phyloP scores from a whole-genome alignment of 2,888 invertebrate species.

The Hydrotaea cyrtoneurina region DNA sequence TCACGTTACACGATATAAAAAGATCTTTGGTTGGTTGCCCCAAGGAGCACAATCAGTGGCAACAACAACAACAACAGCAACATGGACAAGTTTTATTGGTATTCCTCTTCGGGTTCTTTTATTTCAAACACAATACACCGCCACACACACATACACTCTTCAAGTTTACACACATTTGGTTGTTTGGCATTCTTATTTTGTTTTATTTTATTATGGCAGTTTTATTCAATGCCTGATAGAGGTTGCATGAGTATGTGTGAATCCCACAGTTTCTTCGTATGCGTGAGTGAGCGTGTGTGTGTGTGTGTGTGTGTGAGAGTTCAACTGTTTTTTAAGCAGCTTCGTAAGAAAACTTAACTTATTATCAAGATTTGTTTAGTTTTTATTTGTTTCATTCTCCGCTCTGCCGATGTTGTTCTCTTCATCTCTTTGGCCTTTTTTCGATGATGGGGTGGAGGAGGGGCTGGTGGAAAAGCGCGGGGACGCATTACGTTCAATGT shows the following conservation, averaged over 20 bases:
- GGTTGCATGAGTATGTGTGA: constrained; percentile 3
- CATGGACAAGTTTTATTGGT: constrained; percentile 43
- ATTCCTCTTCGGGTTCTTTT: neutral
- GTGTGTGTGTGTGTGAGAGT: neutral
- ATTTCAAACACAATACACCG: neutral
- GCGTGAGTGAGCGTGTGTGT: neutral
- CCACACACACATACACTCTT: no score
- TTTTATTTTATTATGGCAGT: constrained; percentile 44
- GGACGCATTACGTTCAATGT: neutral
- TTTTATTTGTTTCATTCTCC: constrained; percentile 15
- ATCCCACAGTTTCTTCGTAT: neutral
- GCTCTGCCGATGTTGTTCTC: neutral
- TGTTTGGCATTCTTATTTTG: neutral
- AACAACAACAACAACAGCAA: constrained; percentile 5
- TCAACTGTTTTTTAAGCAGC: constrained; percentile 32
- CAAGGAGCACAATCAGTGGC: constrained; percentile 44
- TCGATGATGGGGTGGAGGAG: no score
- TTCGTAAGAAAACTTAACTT: constrained; percentile 45
- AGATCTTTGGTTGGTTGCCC: constrained; percentile 39
- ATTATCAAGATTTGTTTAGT: constrained; percentile 61
- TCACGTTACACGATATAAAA: constrained; percentile 50
- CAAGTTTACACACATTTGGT: neutral
- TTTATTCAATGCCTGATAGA: neutral
- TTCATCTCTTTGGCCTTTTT: constrained; percentile 4
- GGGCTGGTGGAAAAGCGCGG: neutral